Base-by-base conservation (phyloP, 2,113 vertebrate species). In the Tricholaema leucomelas region DNA sequence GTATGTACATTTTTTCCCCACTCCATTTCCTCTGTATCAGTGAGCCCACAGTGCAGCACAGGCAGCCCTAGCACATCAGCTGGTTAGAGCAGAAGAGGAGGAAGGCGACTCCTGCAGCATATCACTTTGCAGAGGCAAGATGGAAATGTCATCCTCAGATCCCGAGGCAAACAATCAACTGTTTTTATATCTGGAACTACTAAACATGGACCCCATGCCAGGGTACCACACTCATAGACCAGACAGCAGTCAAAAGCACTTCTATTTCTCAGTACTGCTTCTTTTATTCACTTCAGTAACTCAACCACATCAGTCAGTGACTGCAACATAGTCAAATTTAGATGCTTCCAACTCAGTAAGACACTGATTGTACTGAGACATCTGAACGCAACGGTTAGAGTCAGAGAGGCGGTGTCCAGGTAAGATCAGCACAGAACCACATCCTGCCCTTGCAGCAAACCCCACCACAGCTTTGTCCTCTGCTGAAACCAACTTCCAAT, bases 401-500 rank as follows among this genome's bases (percentile, higher is more conserved):
- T 10, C 72, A 56, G 21, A n/a, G 59, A 65, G 87, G 59, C 6
- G 4, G 64, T 0, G 1, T 36, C 21, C 82, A 65, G 87, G 81
- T 33, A 70, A 0, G 2, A 52, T 16, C 61, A 40, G 81, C 60
- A 46, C 54, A 19, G 56, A 92, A 56, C 79, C 91, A 77, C 72
- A 80, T 95, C 91, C 95, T 87, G 89, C 81, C 75, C 70, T 56
- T 20, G 78, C 87, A 91, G 71, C 84, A 67, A 73, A 73, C 38
- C 74, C 81, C 55, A 69, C 2, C 16, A 3, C 6, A 2, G 89
- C 33, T 79, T 67, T 2, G 2, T 76, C 78, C 66, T 54, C 76
- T 33, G 42, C 85, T 85, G 78, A 48, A 65, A 5, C 48, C 84
- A 30, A 8, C 88, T 60, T 30, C 2, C 71, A 80, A 93, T 60